phyloP scores from a whole-genome alignment of 2,113 vertebrate genomes.

The Litocranius walleri region DNA sequence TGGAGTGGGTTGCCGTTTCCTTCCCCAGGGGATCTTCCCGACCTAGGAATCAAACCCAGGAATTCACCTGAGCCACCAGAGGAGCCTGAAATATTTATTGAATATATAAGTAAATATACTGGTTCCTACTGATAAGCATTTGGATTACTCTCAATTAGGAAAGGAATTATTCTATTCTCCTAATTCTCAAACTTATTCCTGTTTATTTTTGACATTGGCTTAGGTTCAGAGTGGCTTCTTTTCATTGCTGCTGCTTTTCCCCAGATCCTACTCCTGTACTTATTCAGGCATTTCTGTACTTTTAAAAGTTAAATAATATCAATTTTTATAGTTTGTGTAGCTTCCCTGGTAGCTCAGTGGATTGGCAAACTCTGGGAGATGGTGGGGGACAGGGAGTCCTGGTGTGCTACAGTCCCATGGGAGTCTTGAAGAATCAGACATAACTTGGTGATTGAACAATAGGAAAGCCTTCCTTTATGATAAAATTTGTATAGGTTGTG shows the following conservation, averaged over 20 bases:
- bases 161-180: neutral
- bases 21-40: neutral
- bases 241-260: neutral
- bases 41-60: neutral
- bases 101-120: neutral
- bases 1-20: neutral
- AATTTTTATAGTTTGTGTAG: neutral
- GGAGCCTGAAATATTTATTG: neutral
- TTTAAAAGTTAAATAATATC: neutral
- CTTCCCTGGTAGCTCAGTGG: neutral
- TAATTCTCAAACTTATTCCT: neutral
- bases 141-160: neutral
- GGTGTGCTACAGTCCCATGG: neutral
- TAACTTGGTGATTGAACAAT: neutral
- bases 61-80: neutral
- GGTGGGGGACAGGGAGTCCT: neutral
- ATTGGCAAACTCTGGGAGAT: neutral
- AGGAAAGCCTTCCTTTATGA: neutral
- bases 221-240: neutral
- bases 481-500: neutral
- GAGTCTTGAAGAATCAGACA: neutral
- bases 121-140: neutral
- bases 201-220: neutral
- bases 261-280: neutral
- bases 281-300: neutral